Percentiles rank a stretch among this genome's conserved stretches.
Conservation (phyloP, 2,113 vertebrate genomes). For the Clarias gariepinus region DNA sequence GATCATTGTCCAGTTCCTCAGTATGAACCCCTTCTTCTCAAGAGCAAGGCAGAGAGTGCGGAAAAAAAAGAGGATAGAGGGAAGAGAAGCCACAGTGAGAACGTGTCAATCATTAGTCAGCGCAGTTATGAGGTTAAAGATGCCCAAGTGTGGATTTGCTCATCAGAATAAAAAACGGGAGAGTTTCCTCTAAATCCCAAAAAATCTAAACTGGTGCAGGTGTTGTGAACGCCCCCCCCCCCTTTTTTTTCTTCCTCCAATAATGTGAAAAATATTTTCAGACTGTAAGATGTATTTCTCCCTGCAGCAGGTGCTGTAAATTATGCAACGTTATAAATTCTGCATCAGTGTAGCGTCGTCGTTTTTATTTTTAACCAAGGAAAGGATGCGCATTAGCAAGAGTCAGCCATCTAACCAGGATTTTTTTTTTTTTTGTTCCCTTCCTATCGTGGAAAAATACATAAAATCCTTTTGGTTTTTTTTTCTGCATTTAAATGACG, state of each 20-base stretch:
- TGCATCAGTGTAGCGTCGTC: not conserved
- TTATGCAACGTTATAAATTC: not conserved
- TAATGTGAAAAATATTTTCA: not conserved
- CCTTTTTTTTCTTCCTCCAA: not conserved
- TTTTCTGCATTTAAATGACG: not conserved
- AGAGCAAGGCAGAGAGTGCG: conserved; percentile 75
- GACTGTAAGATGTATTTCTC: not conserved
- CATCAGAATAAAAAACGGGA: not conserved
- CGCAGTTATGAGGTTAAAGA: not conserved
- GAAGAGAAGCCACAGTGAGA: conserved; percentile 76
- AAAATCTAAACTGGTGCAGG: not conserved
- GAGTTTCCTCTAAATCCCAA: not conserved
- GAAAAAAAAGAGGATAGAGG: conserved; percentile 76
- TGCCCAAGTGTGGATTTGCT: not conserved
- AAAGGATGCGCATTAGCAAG: not conserved
- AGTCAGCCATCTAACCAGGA: not conserved
- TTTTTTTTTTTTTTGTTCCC: not conserved
- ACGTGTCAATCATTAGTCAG: conserved; percentile 50
- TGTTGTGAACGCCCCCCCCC: too few relatives aligned
- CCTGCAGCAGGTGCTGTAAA: not conserved
- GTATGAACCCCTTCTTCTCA: conserved; percentile 99
- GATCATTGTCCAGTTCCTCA: conserved; percentile 98
- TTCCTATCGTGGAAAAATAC: not conserved
- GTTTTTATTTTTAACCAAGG: not conserved
- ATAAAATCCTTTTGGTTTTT: too few relatives aligned